These are phyloP conservation scores for Rhagium mordax DNA, from an alignment of 2,888 invertebrate genomes.

Conservation along the genomic window DNA sequence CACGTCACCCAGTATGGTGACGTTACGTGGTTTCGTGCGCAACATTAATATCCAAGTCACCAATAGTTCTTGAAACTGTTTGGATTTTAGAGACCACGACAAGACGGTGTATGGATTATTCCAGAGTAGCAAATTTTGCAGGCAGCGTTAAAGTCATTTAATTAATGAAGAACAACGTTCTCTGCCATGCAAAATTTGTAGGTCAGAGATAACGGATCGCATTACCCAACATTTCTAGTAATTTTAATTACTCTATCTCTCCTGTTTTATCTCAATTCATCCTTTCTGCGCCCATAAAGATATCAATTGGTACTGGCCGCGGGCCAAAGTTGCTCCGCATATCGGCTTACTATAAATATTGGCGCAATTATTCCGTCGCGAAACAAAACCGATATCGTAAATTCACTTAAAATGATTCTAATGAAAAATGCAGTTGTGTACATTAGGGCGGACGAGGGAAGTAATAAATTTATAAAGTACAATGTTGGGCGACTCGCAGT, in stretches of 20 bases:
- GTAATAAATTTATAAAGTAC: not conserved
- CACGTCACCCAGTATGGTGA: no score
- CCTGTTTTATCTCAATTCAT: not conserved
- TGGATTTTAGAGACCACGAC: no score
- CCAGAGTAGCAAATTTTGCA: no score
- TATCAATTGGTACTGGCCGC: constrained; percentile 24
- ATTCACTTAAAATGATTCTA: constrained; percentile 13
- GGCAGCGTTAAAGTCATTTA: no score
- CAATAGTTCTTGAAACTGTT: no score
- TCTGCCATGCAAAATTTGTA: not conserved
- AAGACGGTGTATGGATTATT: no score
- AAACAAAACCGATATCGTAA: constrained; percentile 32
- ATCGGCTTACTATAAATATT: constrained; percentile 36
- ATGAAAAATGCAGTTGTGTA: not conserved
- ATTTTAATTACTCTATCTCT: not conserved
- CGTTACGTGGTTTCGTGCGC: no score
- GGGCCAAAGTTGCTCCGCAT: constrained; percentile 26
- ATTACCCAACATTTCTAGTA: not conserved
- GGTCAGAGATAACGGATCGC: not conserved
- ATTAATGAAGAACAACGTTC: no score
- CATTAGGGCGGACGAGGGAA: not conserved
- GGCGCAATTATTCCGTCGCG: constrained; percentile 19
- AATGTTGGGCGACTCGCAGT: no score
- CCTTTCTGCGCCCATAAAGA: not conserved
- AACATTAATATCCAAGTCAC: no score